Percentiles rank a stretch among this genome's conserved stretches.
Evolutionary conservation across 1,140 invertebrate species (phyloP).

Genomic region (Diabrotica virgifera): DNA sequence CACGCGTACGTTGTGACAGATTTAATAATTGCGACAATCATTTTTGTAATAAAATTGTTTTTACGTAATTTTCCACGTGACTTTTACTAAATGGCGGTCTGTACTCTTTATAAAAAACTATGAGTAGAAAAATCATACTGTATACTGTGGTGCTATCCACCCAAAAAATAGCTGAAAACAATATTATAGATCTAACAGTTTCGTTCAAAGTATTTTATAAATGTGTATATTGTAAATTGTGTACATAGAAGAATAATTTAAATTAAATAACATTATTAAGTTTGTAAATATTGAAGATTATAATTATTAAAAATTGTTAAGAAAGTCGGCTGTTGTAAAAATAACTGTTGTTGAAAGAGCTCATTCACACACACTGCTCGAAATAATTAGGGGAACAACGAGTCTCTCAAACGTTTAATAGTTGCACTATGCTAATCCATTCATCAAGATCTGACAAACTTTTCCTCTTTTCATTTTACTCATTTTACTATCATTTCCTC

Average conservation of each 20-base stretch:
- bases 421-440: no score
- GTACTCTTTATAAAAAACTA: no score
- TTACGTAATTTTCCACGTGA: no score
- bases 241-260: constrained; percentile 20
- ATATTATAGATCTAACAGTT: constrained; percentile 16
- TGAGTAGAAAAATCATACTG: neutral
- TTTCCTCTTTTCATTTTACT: no score
- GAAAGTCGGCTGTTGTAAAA: constrained; percentile 20
- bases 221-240: constrained; percentile 8
- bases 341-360: constrained; percentile 22
- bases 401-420: no score
- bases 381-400: no score
- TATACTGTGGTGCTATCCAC: constrained; percentile 7
- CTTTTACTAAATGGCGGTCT: no score
- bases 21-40: no score
- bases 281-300: constrained; percentile 21
- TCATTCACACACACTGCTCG: constrained; percentile 4
- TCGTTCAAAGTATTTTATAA: constrained; percentile 9
- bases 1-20: no score
- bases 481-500: no score
- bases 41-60: no score
- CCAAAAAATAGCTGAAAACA: constrained; percentile 14
- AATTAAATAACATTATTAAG: constrained; percentile 12
- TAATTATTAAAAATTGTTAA: constrained; percentile 20
- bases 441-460: no score